Base-by-base conservation (phyloP, 2,797 vertebrate genomes). In the Danio choprae region DNA sequence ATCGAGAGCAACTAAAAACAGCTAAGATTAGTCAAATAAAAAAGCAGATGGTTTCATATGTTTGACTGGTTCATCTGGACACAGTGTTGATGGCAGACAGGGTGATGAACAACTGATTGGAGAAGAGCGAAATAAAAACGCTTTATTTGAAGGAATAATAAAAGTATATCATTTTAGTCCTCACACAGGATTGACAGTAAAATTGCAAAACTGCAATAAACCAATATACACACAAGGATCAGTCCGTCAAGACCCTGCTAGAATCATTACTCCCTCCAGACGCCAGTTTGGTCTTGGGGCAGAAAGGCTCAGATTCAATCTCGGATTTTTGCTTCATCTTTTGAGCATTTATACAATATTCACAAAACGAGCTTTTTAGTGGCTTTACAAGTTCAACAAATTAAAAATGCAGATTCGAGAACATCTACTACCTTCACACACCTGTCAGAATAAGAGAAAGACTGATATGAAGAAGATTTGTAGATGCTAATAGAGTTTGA, bases 331-430 rank as follows among this genome's bases (percentile, higher is more conserved):
- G 86, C 79, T 40, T 40, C n/a, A 56, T 72, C 55, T 41, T n/a
- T 87, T 88, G 86, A 88, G 84, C 88, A 90, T 93, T 86, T 94
- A 86, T 94, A 94, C 94, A 94, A 91, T 94, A 94, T 94, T 94
- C 93, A 95, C 94, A 95, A 88, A 78, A 89, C 87, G 90, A 91
- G 79, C 88, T 87, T 89, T 89, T 94, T 91, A 94, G 91, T 94
- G 93, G 92, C 89, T 88, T 94, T 89, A 89, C 13, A 58, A 41
- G 16, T 71, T 74, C 16, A 92, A 91, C 91, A 88, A 93, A 77
- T 75, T 81, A 86, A 88, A 88, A 78, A 87, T 85, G 87, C 84
- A 84, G 9, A 77, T 64, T 81, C 58, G 67, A 83, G 82, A 84
- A 90, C 88, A 86, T 84, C 92, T 91, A 92, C 93, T 91, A 93